Conservation (phyloP, 2,113 vertebrate genomes). For the Mystacornis crossleyi region DNA sequence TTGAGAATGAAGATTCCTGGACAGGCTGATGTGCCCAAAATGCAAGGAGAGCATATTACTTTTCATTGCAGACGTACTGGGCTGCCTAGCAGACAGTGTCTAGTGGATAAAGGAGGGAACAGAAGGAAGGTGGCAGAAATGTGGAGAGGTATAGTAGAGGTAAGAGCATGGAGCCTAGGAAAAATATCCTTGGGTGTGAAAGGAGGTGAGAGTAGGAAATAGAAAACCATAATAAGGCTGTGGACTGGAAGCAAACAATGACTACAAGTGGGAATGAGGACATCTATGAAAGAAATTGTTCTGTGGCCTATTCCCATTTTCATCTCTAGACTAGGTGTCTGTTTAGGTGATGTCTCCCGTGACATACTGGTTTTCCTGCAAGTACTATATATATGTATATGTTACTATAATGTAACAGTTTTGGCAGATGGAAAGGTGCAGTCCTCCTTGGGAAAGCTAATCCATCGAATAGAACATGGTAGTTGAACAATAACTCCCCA, state of each 20-base stretch:
- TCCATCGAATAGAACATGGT: neutral
- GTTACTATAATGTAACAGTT: neutral
- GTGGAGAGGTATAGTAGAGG: neutral
- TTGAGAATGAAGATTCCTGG: neutral
- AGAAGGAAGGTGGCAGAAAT: neutral
- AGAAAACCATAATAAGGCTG: neutral
- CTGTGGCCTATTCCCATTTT: neutral
- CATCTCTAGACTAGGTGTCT: neutral
- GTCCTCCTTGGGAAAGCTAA: neutral
- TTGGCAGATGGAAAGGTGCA: neutral
- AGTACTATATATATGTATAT: too few relatives aligned
- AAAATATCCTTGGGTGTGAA: neutral
- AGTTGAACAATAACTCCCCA: conserved; percentile 24
- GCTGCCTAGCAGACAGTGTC: neutral
- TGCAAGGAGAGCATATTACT: neutral
- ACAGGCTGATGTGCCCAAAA: neutral
- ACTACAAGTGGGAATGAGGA: neutral
- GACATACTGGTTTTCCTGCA: neutral
- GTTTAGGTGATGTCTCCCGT: neutral
- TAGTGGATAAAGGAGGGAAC: neutral
- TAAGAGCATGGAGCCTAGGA: neutral
- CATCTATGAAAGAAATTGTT: neutral
- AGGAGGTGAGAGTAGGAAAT: neutral
- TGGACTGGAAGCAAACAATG: neutral
- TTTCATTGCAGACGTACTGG: neutral